Percentiles rank a stretch among this genome's conserved stretches.
Evolutionary conservation across 2,888 invertebrate genomes (phyloP).

Genomic region (Harpagoxenus sublaevis): DNA sequence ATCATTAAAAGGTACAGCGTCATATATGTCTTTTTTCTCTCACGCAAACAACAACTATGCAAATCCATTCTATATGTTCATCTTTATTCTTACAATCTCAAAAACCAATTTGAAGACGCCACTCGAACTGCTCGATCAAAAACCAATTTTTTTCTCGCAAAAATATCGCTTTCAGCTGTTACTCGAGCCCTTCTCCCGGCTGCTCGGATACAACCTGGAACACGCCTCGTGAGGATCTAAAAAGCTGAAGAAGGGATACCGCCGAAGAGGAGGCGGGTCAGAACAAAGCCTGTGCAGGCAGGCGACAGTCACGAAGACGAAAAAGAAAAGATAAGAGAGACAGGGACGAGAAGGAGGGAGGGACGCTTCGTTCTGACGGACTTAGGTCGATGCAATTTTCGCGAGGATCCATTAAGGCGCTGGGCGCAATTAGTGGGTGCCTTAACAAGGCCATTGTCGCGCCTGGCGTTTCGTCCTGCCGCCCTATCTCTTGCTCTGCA

Average conservation of each 20-base stretch:
- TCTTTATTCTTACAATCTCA: neutral
- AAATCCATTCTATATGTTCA: neutral
- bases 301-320: slow-evolving; percentile 48
- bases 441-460: slow-evolving; percentile 82
- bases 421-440: slow-evolving; percentile 80
- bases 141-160: slow-evolving; percentile 46
- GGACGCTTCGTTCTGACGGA: slow-evolving; percentile 70
- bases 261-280: slow-evolving; percentile 16
- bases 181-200: slow-evolving; percentile 20
- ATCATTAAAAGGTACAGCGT: no score
- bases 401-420: slow-evolving; percentile 81
- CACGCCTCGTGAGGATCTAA: neutral
- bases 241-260: slow-evolving; percentile 46
- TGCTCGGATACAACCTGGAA: slow-evolving; percentile 28
- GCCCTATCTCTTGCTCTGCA: slow-evolving; percentile 1
- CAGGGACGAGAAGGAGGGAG: slow-evolving; percentile 1
- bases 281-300: slow-evolving; percentile 37
- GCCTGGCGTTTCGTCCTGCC: slow-evolving; percentile 59
- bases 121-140: slow-evolving; percentile 29
- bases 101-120: slow-evolving; percentile 31
- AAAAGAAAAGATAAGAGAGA: slow-evolving; percentile 52
- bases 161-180: slow-evolving; percentile 40
- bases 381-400: slow-evolving; percentile 82
- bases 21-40: neutral
- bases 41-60: neutral